Percentiles rank a stretch among this genome's conserved stretches.
These are phyloP conservation scores for Trachemys scripta DNA, from an alignment of 2,113 vertebrate species.

Conservation along the genomic window DNA sequence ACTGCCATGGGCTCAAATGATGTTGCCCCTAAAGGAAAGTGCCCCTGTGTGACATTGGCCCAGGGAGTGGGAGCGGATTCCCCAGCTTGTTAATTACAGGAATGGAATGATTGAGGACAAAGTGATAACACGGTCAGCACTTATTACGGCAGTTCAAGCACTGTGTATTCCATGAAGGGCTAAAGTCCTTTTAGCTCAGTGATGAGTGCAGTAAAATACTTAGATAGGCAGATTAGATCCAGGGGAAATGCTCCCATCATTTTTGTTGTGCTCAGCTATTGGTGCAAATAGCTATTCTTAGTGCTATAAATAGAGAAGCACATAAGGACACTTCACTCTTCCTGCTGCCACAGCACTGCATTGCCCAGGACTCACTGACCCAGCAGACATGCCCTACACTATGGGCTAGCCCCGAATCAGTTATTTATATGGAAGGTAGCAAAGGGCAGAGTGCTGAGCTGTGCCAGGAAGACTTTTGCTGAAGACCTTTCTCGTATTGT, in stretches of 20 bases:
- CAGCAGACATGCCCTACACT: neutral
- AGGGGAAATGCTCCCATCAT: neutral
- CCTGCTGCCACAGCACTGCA: neutral
- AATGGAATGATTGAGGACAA: neutral
- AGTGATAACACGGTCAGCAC: neutral
- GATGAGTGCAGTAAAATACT: neutral
- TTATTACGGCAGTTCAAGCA: neutral
- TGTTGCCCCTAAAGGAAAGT: neutral
- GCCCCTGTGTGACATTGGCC: neutral
- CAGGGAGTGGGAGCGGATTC: neutral
- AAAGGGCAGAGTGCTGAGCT: neutral
- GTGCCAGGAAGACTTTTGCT: neutral
- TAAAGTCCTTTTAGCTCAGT: neutral
- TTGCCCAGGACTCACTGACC: neutral
- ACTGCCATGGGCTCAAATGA: neutral
- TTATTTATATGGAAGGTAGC: neutral
- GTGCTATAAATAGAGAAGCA: neutral
- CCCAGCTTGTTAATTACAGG: neutral
- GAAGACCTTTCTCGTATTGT: neutral
- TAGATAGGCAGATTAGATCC: neutral
- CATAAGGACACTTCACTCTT: neutral
- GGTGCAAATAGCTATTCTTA: neutral
- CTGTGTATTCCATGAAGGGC: neutral
- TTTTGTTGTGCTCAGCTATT: constrained; percentile 22
- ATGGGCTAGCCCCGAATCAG: neutral